These are phyloP conservation scores for Smutsia temminckii DNA, from an alignment of 2,797 vertebrate genomes.

Conservation along the genomic window DNA sequence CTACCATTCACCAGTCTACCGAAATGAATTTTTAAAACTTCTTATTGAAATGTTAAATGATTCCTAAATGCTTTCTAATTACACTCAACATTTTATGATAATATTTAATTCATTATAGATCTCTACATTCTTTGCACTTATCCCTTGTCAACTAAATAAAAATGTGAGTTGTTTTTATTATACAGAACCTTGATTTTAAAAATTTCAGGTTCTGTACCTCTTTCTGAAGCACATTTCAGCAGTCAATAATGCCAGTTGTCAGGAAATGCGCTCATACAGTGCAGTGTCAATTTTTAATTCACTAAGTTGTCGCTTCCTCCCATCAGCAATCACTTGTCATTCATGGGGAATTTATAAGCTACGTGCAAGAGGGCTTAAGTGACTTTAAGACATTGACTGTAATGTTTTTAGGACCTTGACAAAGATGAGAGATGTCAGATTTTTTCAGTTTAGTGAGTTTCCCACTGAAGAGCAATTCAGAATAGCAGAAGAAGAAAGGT, in stretches of 20 bases:
- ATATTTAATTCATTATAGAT: slow-evolving; percentile 22
- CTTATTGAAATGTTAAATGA: slow-evolving; percentile 6
- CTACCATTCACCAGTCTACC: background rate
- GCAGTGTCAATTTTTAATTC: slow-evolving; percentile 60
- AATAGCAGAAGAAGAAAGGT: background rate
- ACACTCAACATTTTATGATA: background rate
- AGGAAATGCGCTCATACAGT: background rate
- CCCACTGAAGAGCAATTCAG: background rate
- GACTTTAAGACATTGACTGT: slow-evolving; percentile 30
- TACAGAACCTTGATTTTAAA: background rate
- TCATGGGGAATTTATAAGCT: background rate
- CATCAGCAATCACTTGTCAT: background rate
- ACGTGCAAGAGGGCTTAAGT: slow-evolving; percentile 46
- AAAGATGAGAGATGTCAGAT: slow-evolving; percentile 62
- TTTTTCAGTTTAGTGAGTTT: slow-evolving; percentile 44
- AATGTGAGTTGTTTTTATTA: background rate
- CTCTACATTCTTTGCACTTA: background rate
- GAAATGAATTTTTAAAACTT: slow-evolving; percentile 14
- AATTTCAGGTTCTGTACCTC: background rate
- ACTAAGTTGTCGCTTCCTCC: slow-evolving; percentile 59
- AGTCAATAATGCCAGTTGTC: slow-evolving; percentile 1
- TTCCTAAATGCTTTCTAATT: slow-evolving; percentile 17
- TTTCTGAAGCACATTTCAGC: slow-evolving; percentile 2
- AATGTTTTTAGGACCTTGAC: slow-evolving; percentile 53
- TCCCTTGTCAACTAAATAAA: slow-evolving; percentile 24